Conservation (phyloP, 2,888 invertebrate genomes). For the Aporophyla nigra region DNA sequence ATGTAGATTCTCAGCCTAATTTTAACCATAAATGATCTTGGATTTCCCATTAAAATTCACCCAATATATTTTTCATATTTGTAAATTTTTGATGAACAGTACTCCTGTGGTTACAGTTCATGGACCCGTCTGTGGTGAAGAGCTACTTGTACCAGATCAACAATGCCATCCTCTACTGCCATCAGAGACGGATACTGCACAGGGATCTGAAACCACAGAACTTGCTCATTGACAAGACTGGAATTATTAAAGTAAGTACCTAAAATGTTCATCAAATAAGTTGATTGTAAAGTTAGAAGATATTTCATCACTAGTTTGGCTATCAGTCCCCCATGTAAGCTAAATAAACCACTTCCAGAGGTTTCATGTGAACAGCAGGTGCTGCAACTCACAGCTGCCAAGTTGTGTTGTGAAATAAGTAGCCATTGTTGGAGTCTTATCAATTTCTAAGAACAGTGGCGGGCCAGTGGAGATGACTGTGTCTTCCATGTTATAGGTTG, state of each 20-base stretch:
- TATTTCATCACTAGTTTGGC: background rate
- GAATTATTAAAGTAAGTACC: conserved; percentile 95
- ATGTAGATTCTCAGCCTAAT: background rate
- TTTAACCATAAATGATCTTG: background rate
- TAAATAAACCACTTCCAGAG: background rate
- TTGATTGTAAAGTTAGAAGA: background rate
- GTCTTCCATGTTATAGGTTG: too few relatives aligned
- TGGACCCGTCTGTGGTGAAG: conserved; percentile 96
- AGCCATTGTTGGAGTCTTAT: too few relatives aligned
- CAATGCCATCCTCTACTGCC: conserved; percentile 97
- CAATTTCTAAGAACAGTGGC: background rate
- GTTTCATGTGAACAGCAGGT: background rate
- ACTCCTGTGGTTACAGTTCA: conserved; percentile 80
- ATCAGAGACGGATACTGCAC: conserved; percentile 97
- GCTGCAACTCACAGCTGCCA: background rate
- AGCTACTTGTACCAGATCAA: conserved; percentile 96
- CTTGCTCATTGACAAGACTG: conserved; percentile 96
- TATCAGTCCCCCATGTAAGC: background rate
- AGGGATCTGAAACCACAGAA: conserved; percentile 99
- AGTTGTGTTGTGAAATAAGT: too few relatives aligned
- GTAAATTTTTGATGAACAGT: background rate
- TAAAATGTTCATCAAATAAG: background rate
- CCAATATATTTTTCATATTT: background rate
- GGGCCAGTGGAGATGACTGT: background rate
- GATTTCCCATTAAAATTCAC: background rate